A percentile compares a stretch with the other conserved stretches of the same genome.
Evolutionary conservation across 2,797 vertebrate species (phyloP).

Genomic region (Enteromius argenteus): DNA sequence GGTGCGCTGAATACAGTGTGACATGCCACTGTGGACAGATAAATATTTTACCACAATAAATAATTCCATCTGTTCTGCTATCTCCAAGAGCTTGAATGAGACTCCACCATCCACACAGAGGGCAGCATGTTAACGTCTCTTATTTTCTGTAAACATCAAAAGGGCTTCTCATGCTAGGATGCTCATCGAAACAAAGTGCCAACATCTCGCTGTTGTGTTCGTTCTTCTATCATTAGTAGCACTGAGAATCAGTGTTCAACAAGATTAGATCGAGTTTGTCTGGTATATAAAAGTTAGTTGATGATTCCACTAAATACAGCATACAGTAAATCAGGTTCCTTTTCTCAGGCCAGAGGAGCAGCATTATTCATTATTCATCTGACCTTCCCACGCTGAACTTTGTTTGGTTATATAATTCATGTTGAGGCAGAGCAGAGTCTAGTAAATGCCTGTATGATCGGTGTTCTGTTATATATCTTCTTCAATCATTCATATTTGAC

Average conservation of each 20-base stretch:
- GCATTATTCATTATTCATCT: slow-evolving; percentile 9
- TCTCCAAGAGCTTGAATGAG: slow-evolving; percentile 66
- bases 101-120: slow-evolving; percentile 50
- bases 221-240: slow-evolving; percentile 17
- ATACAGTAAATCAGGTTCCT: background rate
- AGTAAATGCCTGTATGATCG: slow-evolving; percentile 46
- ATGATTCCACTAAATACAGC: background rate
- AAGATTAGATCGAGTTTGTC: slow-evolving; percentile 7
- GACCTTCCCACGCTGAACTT: slow-evolving; percentile 33
- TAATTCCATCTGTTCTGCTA: slow-evolving; percentile 76
- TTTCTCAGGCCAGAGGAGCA: background rate
- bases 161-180: background rate
- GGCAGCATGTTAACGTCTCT: background rate
- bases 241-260: slow-evolving; percentile 4
- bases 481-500: slow-evolving; percentile 48
- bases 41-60: slow-evolving; percentile 79
- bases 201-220: background rate
- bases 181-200: slow-evolving; percentile 9
- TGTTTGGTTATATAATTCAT: slow-evolving; percentile 32
- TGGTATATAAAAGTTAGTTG: background rate
- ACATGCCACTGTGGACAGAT: slow-evolving; percentile 55
- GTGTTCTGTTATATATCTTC: background rate
- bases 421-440: slow-evolving; percentile 20
- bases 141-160: slow-evolving; percentile 12
- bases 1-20: slow-evolving; percentile 45